Conservation (phyloP, 2,797 vertebrate genomes). For the Gouania willdenowi region DNA sequence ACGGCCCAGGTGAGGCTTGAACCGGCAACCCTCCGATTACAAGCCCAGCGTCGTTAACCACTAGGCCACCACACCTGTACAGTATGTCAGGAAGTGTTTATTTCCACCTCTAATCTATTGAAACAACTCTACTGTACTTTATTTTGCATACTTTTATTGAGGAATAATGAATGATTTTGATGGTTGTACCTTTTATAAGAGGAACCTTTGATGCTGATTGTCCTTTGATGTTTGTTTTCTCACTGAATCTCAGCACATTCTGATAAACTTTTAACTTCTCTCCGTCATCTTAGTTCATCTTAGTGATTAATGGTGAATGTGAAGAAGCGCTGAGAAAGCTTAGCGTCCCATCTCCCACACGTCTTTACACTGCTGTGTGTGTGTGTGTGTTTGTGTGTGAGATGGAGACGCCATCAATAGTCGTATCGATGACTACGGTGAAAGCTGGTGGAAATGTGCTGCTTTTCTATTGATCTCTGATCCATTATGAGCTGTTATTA, state of each 20-base stretch:
- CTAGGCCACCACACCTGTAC: no score
- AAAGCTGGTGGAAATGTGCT: conserved; percentile 56
- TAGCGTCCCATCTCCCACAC: conserved; percentile 30
- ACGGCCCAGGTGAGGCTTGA: no score
- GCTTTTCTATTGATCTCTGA: conserved; percentile 57
- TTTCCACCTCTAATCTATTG: no score
- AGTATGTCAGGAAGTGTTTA: no score
- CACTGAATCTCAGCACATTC: conserved; percentile 26
- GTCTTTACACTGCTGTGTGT: conserved; percentile 39
- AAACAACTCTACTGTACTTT: no score
- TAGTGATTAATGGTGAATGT: conserved; percentile 46
- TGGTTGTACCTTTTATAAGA: neutral
- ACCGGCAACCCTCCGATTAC: no score
- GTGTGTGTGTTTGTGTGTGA: no score
- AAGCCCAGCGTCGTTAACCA: no score
- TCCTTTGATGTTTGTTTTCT: conserved; percentile 36
- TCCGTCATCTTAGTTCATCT: conserved; percentile 13
- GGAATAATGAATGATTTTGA: conserved; percentile 3
- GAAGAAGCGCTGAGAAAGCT: conserved; percentile 12
- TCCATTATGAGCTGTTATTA: conserved; percentile 61
- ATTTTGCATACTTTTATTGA: no score
- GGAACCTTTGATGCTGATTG: neutral
- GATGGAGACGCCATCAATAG: conserved; percentile 52
- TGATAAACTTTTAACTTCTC: conserved; percentile 6
- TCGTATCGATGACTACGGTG: conserved; percentile 50